Conservation (phyloP, 2,113 vertebrate species). For the Orthonyx spaldingii region DNA sequence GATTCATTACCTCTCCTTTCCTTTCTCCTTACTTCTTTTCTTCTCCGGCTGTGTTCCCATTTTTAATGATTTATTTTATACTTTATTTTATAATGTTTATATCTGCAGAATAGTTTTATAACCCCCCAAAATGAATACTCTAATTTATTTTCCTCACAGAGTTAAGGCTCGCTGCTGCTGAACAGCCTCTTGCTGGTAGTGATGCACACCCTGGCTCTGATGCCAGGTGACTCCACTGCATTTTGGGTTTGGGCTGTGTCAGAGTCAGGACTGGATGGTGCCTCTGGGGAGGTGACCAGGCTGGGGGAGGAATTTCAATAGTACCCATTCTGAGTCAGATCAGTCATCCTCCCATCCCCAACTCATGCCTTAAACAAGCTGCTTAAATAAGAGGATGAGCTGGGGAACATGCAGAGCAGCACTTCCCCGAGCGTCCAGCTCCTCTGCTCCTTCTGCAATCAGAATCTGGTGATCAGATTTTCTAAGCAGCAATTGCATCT, state of each 20-base stretch:
- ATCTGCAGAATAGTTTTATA: conserved; percentile 42
- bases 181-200: background rate
- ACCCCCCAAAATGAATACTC: background rate
- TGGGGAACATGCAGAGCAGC: background rate
- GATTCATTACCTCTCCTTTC: conserved; percentile 45
- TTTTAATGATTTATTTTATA: conserved; percentile 53
- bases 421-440: background rate
- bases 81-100: conserved; percentile 46
- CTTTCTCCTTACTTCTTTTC: conserved; percentile 26
- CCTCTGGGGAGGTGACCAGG: background rate
- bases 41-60: conserved; percentile 25
- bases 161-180: background rate
- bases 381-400: background rate
- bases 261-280: background rate
- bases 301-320: background rate
- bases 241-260: background rate
- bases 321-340: background rate
- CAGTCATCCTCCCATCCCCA: too few species aligned
- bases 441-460: background rate
- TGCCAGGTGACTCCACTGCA: background rate
- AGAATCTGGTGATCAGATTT: background rate
- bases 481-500: background rate
- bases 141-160: background rate
- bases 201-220: background rate
- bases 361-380: background rate